Conservation (phyloP, 2,113 vertebrate genomes). For the Lepus timidus region DNA sequence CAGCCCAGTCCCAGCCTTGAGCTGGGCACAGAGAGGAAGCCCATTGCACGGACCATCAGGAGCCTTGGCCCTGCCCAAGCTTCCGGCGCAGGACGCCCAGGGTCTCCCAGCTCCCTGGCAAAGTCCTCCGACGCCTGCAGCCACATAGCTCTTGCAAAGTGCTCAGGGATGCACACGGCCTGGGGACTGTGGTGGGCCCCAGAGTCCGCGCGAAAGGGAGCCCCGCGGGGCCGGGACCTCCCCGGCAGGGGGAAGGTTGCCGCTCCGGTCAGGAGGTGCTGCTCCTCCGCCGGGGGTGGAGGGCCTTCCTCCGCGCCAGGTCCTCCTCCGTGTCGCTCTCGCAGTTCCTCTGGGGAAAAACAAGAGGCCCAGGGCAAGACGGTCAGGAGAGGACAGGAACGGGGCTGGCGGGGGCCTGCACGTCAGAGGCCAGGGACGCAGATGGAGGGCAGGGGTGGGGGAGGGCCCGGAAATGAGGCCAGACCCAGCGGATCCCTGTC, state of each 20-base stretch:
- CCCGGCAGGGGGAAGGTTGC: neutral
- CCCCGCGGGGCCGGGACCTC: neutral
- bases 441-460: neutral
- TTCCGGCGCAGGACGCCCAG: neutral
- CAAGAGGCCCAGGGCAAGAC: neutral
- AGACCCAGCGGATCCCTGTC: neutral
- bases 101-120: neutral
- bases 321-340: conserved; percentile 96
- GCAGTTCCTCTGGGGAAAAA: conserved; percentile 91
- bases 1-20: neutral
- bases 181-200: conserved; percentile 17
- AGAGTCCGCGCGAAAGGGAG: conserved; percentile 45
- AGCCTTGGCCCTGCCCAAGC: neutral
- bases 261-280: conserved; percentile 90
- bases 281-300: conserved; percentile 92
- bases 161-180: conserved; percentile 29
- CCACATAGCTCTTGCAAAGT: conserved; percentile 37
- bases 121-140: conserved; percentile 30
- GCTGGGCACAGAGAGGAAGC: neutral
- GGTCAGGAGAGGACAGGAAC: neutral
- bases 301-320: conserved; percentile 85
- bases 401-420: neutral
- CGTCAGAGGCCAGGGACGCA: neutral
- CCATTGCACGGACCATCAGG: conserved; percentile 30
- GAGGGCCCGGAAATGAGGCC: neutral